A percentile compares a stretch with the other conserved stretches of the same genome.
phyloP scores from a whole-genome alignment of 2,797 vertebrate genomes.

The Picus viridis region DNA sequence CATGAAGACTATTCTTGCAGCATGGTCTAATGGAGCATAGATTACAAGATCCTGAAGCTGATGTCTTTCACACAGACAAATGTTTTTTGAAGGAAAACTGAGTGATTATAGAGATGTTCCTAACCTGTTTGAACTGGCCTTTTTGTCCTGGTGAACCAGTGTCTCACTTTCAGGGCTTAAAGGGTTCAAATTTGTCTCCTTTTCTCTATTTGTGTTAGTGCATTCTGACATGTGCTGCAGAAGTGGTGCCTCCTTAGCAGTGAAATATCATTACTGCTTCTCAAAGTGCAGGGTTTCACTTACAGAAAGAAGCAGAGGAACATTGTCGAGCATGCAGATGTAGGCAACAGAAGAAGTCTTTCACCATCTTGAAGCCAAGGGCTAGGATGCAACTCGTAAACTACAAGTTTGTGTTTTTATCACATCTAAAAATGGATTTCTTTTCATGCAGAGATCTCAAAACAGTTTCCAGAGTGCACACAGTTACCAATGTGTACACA shows the following conservation, averaged over 20 bases:
- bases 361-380: too few species aligned
- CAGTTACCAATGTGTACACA: background rate
- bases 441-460: background rate
- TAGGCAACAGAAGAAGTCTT: too few species aligned
- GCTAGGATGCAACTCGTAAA: background rate
- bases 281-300: background rate
- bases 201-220: background rate
- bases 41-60: background rate
- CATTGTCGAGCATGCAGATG: background rate
- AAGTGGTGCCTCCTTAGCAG: background rate
- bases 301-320: background rate
- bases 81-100: background rate
- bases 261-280: background rate
- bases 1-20: background rate
- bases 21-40: background rate
- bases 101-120: background rate
- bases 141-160: background rate
- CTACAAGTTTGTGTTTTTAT: rapidly evolving
- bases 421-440: background rate
- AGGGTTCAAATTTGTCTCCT: background rate
- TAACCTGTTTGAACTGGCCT: background rate
- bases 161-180: background rate
- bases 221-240: too few species aligned
- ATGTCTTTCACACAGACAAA: background rate
- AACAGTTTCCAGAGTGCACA: background rate